A percentile compares a stretch with the other conserved stretches of the same genome.
Evolutionary conservation across 2,113 vertebrate species (phyloP).

Genomic region (Vicugna pacos): DNA sequence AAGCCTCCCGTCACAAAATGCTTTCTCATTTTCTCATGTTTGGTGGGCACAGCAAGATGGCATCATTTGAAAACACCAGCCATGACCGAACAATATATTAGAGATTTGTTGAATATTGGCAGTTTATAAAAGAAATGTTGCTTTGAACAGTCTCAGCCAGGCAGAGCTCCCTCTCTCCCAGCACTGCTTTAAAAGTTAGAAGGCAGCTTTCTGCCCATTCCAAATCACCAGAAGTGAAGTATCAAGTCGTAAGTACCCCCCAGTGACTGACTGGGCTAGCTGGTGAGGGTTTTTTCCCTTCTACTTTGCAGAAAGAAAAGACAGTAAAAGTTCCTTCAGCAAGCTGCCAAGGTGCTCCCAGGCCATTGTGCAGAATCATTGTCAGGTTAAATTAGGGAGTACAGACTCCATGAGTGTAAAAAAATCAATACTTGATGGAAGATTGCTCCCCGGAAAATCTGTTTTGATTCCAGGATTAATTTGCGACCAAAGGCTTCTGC

Average conservation of each 20-base stretch:
- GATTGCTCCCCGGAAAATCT: conserved; percentile 99
- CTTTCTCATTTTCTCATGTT: conserved; percentile 46
- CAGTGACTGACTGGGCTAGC: conserved; percentile 79
- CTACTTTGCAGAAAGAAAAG: conserved; percentile 91
- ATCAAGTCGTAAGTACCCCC: conserved; percentile 84
- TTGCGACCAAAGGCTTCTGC: conserved; percentile 97
- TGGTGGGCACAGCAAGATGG: conserved; percentile 65
- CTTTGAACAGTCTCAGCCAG: conserved; percentile 82
- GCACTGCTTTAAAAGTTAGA: conserved; percentile 84
- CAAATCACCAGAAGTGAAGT: conserved; percentile 93
- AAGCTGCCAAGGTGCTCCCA: conserved; percentile 98
- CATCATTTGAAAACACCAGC: conserved; percentile 79
- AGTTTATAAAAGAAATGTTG: conserved; percentile 75
- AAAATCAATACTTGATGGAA: conserved; percentile 99
- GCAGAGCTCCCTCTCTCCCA: conserved; percentile 74
- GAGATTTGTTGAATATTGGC: conserved; percentile 82
- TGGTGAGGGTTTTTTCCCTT: conserved; percentile 79
- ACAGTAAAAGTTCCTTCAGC: conserved; percentile 94
- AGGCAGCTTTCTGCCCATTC: conserved; percentile 82
- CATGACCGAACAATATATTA: conserved; percentile 78
- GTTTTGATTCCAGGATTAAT: conserved; percentile 99
- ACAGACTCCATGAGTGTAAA: conserved; percentile 99
- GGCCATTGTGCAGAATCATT: conserved; percentile 99
- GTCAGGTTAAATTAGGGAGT: conserved; percentile 99
- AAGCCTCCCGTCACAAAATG: conserved; percentile 60